Evolutionary conservation across 2,888 invertebrate species (phyloP).

Genomic region (Sarcophaga variegata): DNA sequence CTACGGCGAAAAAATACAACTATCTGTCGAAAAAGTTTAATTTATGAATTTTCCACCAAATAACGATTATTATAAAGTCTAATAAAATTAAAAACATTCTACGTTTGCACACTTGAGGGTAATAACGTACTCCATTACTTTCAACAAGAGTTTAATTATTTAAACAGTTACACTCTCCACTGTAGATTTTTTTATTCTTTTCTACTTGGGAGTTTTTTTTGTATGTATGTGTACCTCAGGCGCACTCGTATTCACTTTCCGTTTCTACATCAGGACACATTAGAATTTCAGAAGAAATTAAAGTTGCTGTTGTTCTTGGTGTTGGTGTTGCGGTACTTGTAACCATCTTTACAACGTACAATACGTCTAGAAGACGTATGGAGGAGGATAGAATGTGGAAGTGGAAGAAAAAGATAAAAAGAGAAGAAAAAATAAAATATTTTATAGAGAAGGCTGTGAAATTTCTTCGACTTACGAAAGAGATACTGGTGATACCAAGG

Average conservation of each 20-base stretch:
- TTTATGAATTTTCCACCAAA: too few species aligned
- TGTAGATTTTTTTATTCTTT: background rate
- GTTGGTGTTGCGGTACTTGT: constrained; percentile 10
- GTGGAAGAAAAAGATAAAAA: background rate
- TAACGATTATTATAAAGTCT: too few species aligned
- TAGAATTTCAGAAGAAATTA: constrained; percentile 67
- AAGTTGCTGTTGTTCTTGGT: constrained; percentile 41
- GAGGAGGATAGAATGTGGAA: background rate
- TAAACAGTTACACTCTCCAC: background rate
- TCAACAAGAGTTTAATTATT: too few species aligned
- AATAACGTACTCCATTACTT: too few species aligned
- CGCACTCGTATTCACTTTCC: constrained; percentile 36
- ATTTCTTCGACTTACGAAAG: constrained; percentile 61
- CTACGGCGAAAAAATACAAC: too few species aligned
- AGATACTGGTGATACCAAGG: constrained; percentile 65
- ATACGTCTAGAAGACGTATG: background rate
- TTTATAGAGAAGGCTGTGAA: constrained; percentile 64
- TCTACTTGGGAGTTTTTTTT: background rate
- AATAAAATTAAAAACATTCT: too few species aligned
- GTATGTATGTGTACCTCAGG: background rate
- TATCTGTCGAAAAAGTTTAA: too few species aligned
- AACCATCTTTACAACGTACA: constrained; percentile 38
- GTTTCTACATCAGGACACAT: constrained; percentile 57
- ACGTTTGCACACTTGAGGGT: too few species aligned
- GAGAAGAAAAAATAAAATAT: constrained; percentile 52